Conservation (phyloP, 1,140 invertebrate species). For the Drosophila chauvacae region DNA sequence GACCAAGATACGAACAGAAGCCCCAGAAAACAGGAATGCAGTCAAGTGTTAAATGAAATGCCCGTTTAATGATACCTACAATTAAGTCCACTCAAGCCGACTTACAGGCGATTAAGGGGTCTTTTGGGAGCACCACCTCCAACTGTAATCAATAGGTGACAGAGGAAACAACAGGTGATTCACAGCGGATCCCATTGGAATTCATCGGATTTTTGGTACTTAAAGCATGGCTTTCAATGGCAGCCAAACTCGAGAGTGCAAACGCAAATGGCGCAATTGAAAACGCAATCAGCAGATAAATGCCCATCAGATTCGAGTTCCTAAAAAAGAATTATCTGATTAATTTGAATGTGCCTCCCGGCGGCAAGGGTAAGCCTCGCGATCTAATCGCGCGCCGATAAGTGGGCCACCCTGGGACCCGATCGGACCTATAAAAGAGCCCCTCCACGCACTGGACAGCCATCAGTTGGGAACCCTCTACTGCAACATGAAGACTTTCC, state of each 20-base stretch:
- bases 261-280: conserved; percentile 10
- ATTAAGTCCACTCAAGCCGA: conserved; percentile 29
- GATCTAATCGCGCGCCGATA: conserved; percentile 30
- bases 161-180: conserved; percentile 10
- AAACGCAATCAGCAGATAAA: conserved; percentile 54
- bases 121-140: conserved; percentile 5
- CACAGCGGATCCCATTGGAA: background rate
- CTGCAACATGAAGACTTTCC: conserved; percentile 31
- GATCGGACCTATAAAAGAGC: conserved; percentile 20
- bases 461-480: conserved; percentile 20
- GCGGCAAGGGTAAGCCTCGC: background rate
- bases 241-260: conserved; percentile 4
- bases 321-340: conserved; percentile 28
- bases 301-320: conserved; percentile 9
- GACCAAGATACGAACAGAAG: conserved; percentile 13
- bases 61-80: conserved; percentile 34
- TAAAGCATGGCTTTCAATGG: conserved; percentile 3
- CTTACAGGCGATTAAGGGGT: conserved; percentile 35
- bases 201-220: background rate
- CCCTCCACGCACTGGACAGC: background rate
- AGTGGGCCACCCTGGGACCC: conserved; percentile 19
- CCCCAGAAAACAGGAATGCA: conserved; percentile 22
- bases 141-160: conserved; percentile 24
- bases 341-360: conserved; percentile 35
- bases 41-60: conserved; percentile 39